These are phyloP conservation scores for Megalonaias nervosa DNA, from an alignment of 1,140 invertebrate species.

Conservation along the genomic window DNA sequence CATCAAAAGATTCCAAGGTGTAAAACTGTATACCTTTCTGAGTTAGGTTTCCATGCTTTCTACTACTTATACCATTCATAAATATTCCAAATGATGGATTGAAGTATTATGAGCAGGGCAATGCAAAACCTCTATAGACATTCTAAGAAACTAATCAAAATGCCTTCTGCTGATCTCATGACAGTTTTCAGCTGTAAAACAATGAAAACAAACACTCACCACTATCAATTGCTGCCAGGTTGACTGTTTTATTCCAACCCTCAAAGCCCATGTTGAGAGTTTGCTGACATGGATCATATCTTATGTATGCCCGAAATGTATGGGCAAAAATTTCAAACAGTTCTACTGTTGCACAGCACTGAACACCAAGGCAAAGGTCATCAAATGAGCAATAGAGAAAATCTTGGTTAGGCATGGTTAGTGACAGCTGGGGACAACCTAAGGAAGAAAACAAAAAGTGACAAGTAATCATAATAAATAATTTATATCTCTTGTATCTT, in stretches of 20 bases:
- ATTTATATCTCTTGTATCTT: no score
- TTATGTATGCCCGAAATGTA: slow-evolving; percentile 44
- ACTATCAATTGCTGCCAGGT: background rate
- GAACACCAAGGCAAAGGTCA: slow-evolving; percentile 48
- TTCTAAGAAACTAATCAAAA: no score
- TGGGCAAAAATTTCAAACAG: slow-evolving; percentile 45
- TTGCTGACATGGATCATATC: slow-evolving; percentile 43
- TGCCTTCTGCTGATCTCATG: no score
- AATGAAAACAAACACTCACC: no score
- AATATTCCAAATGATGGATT: no score
- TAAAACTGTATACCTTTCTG: no score
- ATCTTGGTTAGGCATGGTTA: slow-evolving; percentile 44
- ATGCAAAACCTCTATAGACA: no score
- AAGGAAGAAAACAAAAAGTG: slow-evolving; percentile 23
- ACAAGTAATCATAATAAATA: background rate
- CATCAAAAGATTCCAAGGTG: no score
- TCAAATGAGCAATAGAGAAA: slow-evolving; percentile 53
- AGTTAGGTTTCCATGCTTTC: no score
- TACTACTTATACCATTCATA: no score
- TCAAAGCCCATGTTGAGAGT: slow-evolving; percentile 33
- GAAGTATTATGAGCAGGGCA: no score
- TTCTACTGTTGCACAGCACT: slow-evolving; percentile 51
- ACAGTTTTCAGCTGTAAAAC: no score
- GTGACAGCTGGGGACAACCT: slow-evolving; percentile 50
- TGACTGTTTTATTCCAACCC: slow-evolving; percentile 12